These are phyloP conservation scores for Metellina segmentata DNA, from an alignment of 2,888 invertebrate genomes.

Conservation along the genomic window DNA sequence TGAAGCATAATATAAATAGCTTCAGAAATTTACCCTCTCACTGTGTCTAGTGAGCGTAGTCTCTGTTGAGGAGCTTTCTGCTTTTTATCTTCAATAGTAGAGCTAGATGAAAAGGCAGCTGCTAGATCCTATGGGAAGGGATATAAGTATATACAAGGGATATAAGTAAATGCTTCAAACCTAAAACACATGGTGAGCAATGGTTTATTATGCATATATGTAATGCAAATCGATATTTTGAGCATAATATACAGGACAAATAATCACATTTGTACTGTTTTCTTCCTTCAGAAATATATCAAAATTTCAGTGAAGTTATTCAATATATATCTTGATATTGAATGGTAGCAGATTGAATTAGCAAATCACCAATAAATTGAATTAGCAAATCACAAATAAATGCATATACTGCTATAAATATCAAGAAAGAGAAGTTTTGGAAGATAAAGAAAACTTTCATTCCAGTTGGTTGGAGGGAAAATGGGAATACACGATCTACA, in stretches of 20 bases:
- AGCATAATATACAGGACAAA: background rate
- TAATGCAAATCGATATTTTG: background rate
- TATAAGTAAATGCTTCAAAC: background rate
- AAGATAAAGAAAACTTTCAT: no score
- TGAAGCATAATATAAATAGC: background rate
- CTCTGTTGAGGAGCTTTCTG: constrained; percentile 45
- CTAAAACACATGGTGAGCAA: background rate
- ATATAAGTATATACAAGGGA: background rate
- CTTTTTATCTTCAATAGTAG: constrained; percentile 54
- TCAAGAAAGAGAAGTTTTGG: no score
- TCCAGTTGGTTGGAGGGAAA: no score
- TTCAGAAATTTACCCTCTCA: constrained; percentile 64
- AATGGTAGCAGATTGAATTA: no score
- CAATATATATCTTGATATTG: no score
- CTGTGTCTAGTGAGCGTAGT: constrained; percentile 67
- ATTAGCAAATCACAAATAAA: no score
- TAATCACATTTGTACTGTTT: background rate
- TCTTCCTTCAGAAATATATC: no score
- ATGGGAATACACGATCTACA: no score
- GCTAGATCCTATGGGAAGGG: constrained; percentile 43
- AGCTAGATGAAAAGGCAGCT: constrained; percentile 60
- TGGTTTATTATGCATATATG: no score
- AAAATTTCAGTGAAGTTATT: no score
- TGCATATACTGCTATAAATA: no score
- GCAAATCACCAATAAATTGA: no score